Evolutionary conservation across 2,113 vertebrate species (phyloP), one percentile per base, ranked within the genome.

Genomic region (Aleadryas rufinucha): DNA sequence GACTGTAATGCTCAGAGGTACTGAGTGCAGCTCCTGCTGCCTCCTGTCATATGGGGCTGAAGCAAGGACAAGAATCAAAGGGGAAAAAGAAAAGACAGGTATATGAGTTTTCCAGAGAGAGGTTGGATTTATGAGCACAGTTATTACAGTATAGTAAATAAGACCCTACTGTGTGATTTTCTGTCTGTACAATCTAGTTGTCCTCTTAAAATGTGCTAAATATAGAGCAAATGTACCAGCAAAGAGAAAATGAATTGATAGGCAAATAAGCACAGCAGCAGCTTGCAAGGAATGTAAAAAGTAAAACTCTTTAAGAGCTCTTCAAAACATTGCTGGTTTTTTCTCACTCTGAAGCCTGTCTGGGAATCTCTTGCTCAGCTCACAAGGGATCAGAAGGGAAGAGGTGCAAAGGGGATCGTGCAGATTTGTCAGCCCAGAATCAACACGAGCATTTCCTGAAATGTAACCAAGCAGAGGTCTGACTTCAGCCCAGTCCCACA

Each of bases 241-340:
- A 87, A 97, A 71, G 84, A 90, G 54, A 94, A 95, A 97, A 97
- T 95, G 81, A 97, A 97, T 96, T 95, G 97, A 97, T 96, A 97
- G 93, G 96, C 95, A 97, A 97, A 97, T 97, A 97, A 97, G 90
- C 96, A 95, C 95, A 97, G 97, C 96, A 93, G 97, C 94, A 65
- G 37, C 42, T 93, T 93, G 75, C 56, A 95, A 95, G 85, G 72
- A 95, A 79, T 91, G 47, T 91, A 68, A 92, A 95, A 97, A 97
- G 85, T 80, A 94, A 87, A 93, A 75, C 30, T 75, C 63, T 68
- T 74, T 75, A 96, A 96, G 92, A 90, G 82, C 82, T 81, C 87
- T 96, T 94, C 82, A 94, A 97, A 97, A 92, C 7, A 54, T 53
- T 84, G 69, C 59, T 89, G 22, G 44, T 87, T 90, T 96, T 92